Evolutionary conservation across 2,888 invertebrate genomes (phyloP).

Genomic region (Chloromyia formosa): DNA sequence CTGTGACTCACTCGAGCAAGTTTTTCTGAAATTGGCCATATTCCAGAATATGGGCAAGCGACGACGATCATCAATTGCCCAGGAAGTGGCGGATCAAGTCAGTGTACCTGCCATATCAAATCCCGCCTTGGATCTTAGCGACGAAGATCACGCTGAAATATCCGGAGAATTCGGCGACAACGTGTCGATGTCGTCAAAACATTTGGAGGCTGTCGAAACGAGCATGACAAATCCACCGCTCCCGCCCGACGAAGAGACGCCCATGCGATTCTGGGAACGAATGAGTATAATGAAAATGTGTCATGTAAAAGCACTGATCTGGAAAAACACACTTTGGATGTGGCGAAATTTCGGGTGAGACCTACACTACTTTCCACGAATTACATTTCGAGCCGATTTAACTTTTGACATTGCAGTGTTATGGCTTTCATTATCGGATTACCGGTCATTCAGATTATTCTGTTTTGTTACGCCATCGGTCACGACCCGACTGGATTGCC

Average conservation of each 20-base stretch:
- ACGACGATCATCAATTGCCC: constrained; percentile 80
- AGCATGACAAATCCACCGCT: constrained; percentile 70
- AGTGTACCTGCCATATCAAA: constrained; percentile 73
- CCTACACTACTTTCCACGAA: too few species aligned
- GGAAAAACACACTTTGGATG: constrained; percentile 90
- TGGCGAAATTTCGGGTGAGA: constrained; percentile 82
- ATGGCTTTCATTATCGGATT: constrained; percentile 86
- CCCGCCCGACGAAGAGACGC: constrained; percentile 75
- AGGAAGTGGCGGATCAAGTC: constrained; percentile 76
- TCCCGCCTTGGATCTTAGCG: constrained; percentile 73
- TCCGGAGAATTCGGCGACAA: constrained; percentile 90
- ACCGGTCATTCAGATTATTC: constrained; percentile 84
- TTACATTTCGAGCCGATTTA: background rate
- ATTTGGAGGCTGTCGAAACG: constrained; percentile 71
- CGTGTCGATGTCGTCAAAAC: constrained; percentile 79
- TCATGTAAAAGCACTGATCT: constrained; percentile 83
- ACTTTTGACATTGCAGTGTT: constrained; percentile 67
- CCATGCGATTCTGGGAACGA: constrained; percentile 67
- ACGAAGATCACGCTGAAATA: constrained; percentile 75
- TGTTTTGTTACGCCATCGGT: constrained; percentile 91
- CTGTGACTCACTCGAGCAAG: constrained; percentile 79
- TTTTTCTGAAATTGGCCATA: constrained; percentile 82
- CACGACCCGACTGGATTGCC: constrained; percentile 81
- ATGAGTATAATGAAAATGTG: constrained; percentile 73
- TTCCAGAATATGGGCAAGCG: constrained; percentile 84